Conservation (phyloP, 2,797 vertebrate genomes). For the Moxostoma hubbsi region DNA sequence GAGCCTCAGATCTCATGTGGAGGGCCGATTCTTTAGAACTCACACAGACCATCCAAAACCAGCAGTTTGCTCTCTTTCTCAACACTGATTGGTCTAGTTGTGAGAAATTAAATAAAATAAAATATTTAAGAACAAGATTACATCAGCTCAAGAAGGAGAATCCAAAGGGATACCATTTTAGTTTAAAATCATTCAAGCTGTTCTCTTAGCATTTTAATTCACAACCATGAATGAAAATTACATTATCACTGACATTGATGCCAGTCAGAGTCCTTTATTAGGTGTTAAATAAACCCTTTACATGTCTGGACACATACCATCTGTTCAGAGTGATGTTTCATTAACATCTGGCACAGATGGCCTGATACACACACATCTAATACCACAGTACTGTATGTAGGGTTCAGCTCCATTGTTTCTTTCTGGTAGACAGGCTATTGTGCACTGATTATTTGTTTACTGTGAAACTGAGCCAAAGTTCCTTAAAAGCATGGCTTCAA, state of each 20-base stretch:
- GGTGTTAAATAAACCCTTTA: slow-evolving; percentile 38
- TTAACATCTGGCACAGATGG: slow-evolving; percentile 76
- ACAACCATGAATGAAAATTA: slow-evolving; percentile 30
- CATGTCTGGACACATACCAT: slow-evolving; percentile 46
- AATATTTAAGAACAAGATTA: slow-evolving; percentile 14
- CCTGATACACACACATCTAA: slow-evolving; percentile 53
- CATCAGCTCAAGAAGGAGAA: not conserved
- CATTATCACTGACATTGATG: slow-evolving; percentile 22
- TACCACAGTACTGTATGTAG: slow-evolving; percentile 5
- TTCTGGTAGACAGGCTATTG: slow-evolving; percentile 2
- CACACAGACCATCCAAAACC: slow-evolving; percentile 56
- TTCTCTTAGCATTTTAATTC: not conserved
- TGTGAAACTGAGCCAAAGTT: not conserved
- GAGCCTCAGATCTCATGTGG: slow-evolving; percentile 60
- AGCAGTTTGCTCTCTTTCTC: slow-evolving; percentile 71
- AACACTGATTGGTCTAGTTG: slow-evolving; percentile 40
- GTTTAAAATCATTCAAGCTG: slow-evolving; percentile 12
- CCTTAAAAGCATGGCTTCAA: not conserved
- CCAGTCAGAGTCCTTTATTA: slow-evolving; percentile 12
- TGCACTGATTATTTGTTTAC: slow-evolving; percentile 6
- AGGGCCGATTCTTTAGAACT: slow-evolving; percentile 38
- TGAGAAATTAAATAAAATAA: not conserved
- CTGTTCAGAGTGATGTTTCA: slow-evolving; percentile 57
- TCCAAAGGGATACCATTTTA: not conserved
- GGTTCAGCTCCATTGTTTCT: slow-evolving; percentile 23